Evolutionary conservation across 1,140 invertebrate genomes (phyloP).

Genomic region (Asobara japonica): DNA sequence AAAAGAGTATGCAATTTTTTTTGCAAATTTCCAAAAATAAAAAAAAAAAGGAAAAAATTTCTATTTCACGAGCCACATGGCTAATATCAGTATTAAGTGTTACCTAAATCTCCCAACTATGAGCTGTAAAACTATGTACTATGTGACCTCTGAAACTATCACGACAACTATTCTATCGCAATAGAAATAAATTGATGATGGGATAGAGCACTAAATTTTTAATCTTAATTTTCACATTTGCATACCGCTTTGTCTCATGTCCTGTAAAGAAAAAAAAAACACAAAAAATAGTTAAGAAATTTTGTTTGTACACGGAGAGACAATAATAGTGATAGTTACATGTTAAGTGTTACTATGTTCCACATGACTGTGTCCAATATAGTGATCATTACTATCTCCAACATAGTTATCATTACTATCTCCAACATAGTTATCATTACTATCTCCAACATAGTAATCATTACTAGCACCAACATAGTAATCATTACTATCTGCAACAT

Average conservation of each 20-base stretch:
- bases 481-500: too few species aligned
- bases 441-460: too few species aligned
- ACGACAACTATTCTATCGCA: not conserved
- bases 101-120: not conserved
- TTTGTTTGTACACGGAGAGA: too few species aligned
- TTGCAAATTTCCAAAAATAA: not conserved
- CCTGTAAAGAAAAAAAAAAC: not conserved
- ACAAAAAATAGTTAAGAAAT: not conserved
- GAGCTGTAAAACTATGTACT: constrained; percentile 12
- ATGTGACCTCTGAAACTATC: constrained; percentile 13
- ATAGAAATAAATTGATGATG: not conserved
- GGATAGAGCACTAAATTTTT: not conserved
- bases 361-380: too few species aligned
- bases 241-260: not conserved
- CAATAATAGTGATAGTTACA: too few species aligned
- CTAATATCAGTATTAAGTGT: constrained; percentile 12
- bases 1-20: not conserved
- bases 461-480: too few species aligned
- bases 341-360: too few species aligned
- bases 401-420: too few species aligned
- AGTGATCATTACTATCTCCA: too few species aligned
- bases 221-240: not conserved
- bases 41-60: too few species aligned
- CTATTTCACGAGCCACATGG: not conserved
- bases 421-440: too few species aligned